Evolutionary conservation across 1,140 invertebrate genomes (phyloP).

Genomic region (Papilio polyxenes): DNA sequence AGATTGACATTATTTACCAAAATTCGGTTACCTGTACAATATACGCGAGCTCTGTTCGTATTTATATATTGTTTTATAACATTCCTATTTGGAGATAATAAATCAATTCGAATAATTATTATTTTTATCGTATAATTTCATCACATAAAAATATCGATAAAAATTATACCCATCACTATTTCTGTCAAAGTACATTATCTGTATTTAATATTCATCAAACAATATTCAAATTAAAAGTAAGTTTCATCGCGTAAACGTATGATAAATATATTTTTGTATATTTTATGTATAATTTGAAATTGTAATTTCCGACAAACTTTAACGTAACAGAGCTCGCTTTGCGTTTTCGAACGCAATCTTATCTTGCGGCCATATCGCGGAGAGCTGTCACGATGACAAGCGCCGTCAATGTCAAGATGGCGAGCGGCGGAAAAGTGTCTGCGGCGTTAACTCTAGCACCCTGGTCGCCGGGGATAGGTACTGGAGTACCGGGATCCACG

Average conservation of each 20-base stretch:
- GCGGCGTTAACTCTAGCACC: constrained; percentile 49
- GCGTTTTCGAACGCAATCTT: constrained; percentile 52
- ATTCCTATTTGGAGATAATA: constrained; percentile 9
- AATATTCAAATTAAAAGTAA: background rate
- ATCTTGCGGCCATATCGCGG: constrained; percentile 49
- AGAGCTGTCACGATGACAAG: constrained; percentile 51
- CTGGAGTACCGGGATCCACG: constrained; percentile 84
- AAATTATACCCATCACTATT: background rate
- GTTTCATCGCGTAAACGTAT: background rate
- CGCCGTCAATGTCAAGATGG: constrained; percentile 37
- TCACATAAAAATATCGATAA: background rate
- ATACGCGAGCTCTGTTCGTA: constrained; percentile 52
- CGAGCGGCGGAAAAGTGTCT: background rate
- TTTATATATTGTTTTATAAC: constrained; percentile 35
- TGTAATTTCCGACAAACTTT: background rate
- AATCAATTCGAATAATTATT: background rate
- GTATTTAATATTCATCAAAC: background rate
- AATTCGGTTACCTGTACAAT: constrained; percentile 65
- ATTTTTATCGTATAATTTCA: too few species aligned
- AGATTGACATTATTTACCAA: constrained; percentile 76
- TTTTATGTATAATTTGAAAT: background rate
- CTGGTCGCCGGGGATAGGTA: constrained; percentile 59
- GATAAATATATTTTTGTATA: background rate
- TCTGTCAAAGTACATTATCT: background rate
- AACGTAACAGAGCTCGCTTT: constrained; percentile 56